phyloP scores from a whole-genome alignment of 2,888 invertebrate genomes.

The Ectobius pallidus region DNA sequence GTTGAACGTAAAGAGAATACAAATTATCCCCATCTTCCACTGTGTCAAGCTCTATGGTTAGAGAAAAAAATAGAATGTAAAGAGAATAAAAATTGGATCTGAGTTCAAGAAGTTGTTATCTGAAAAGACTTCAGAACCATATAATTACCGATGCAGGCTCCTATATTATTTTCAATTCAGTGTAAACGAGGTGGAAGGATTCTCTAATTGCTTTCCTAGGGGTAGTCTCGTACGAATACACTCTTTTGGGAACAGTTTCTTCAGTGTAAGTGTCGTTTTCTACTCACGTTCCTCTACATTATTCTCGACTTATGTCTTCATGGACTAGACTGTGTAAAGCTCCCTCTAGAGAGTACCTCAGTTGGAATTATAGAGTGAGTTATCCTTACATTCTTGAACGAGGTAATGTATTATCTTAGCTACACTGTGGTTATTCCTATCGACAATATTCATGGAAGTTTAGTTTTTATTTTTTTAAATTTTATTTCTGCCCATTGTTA shows the following conservation, averaged over 20 bases:
- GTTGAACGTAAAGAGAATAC: not conserved
- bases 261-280: not conserved
- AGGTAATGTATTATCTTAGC: too few relatives aligned
- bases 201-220: constrained; percentile 8
- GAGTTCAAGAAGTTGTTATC: not conserved
- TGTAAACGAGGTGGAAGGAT: not conserved
- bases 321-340: not conserved
- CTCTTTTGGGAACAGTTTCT: not conserved
- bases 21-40: not conserved
- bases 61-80: too few relatives aligned
- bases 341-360: not conserved
- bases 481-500: too few relatives aligned
- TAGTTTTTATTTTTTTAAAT: too few relatives aligned
- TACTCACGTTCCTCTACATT: not conserved
- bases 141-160: not conserved
- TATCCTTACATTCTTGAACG: too few relatives aligned
- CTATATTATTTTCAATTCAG: constrained; percentile 10
- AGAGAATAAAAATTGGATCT: not conserved
- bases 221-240: not conserved
- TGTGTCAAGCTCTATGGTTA: too few relatives aligned
- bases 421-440: too few relatives aligned
- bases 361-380: too few relatives aligned
- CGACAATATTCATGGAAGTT: too few relatives aligned
- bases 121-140: not conserved
- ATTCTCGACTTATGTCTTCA: not conserved